Evolutionary conservation across 2,113 vertebrate species (phyloP), one percentile per base, ranked within the genome.

Genomic region (Equus przewalskii): DNA sequence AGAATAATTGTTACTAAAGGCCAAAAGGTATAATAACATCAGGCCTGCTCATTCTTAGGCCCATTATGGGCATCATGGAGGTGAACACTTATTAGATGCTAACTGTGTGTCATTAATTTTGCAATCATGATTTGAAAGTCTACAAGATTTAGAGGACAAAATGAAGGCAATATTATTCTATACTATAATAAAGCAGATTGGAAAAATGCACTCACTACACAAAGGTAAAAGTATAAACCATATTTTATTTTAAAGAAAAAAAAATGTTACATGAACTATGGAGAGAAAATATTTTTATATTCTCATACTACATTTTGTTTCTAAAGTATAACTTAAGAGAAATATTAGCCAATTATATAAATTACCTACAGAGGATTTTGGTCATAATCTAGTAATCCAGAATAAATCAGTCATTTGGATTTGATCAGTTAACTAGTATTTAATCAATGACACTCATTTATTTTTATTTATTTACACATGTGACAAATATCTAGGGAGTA

Each of bases 71-170:
- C 49, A 26, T 97, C 9, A 0, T 18, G 64, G n/a, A 75, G 51
- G 36, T 83, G 72, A 96, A 28, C 96, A 44, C 88, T 94, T 96
- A 86, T 96, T 89, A 92, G 76, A 64, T 91, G 16, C 73, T 91
- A 86, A n/a, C 33, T 96, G 19, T 75, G 97, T n/a, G 7, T 92
- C 70, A 81, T 91, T 67, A 93, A 95, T 96, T 98, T 96, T 98
- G 33, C n/a, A 65, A 21, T 95, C 78, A 28, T 30, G n/a, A 80
- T 97, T 97, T 94, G 84, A 96, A 98, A 96, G 72, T 69, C 14
- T 21, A 46, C 14, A 94, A 44, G 76, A 94, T 96, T 88, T 98
- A 96, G 65, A 93, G 44, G 70, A 19, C 22, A 75, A 46, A 36
- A 72, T n/a, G 46, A 95, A 91, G 30, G 64, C 92, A 97, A 76